Evolutionary conservation across 2,113 vertebrate species (phyloP).

Genomic region (Turnix velox): DNA sequence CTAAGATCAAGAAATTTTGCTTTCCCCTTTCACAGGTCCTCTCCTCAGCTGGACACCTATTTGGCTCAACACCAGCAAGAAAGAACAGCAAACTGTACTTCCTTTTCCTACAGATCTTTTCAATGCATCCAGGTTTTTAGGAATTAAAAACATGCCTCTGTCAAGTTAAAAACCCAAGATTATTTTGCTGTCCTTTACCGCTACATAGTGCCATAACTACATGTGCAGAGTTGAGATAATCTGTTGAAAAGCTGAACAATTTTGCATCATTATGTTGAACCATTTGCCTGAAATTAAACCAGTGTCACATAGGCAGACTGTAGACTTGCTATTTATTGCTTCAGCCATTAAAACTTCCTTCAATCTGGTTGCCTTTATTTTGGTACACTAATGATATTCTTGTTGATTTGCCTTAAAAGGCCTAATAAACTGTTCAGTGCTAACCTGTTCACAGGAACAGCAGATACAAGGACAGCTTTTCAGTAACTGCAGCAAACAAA

Average conservation of each 20-base stretch:
- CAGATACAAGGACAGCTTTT: neutral
- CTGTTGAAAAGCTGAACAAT: neutral
- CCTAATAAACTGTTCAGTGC: neutral
- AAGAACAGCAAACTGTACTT: neutral
- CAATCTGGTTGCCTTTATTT: neutral
- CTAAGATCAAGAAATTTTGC: neutral
- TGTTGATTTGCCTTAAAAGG: neutral
- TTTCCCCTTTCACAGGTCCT: neutral
- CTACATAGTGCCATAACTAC: neutral
- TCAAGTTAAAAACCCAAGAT: neutral
- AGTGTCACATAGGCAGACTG: neutral
- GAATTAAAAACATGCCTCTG: neutral
- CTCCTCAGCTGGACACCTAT: neutral
- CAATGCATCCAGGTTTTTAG: neutral
- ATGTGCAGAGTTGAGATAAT: neutral
- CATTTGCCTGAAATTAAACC: neutral
- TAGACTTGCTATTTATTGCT: neutral
- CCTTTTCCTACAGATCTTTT: neutral
- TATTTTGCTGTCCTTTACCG: neutral
- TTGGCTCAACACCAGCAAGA: neutral
- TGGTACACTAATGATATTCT: neutral
- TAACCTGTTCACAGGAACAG: neutral
- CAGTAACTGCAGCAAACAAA: neutral
- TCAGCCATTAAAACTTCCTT: neutral
- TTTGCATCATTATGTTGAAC: conserved; percentile 11